A percentile compares a stretch with the other conserved stretches of the same genome.
These are phyloP conservation scores for Myotis yumanensis DNA, from an alignment of 2,113 vertebrate genomes.

Conservation along the genomic window DNA sequence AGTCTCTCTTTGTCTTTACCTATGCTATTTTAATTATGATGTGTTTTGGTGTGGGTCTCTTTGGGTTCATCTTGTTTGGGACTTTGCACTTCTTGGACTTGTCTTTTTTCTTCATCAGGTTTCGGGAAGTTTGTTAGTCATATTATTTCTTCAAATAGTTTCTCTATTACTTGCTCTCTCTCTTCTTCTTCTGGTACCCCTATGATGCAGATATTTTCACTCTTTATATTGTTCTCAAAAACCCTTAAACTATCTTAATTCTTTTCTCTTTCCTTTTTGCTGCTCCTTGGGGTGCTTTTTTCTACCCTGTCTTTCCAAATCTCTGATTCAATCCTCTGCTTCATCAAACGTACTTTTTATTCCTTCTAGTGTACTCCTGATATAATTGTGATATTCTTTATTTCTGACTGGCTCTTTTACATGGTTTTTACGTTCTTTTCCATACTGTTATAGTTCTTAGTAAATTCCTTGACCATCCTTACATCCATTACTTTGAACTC, in stretches of 20 bases:
- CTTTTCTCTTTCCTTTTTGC: background rate
- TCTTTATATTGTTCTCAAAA: background rate
- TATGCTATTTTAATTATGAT: too few relatives aligned
- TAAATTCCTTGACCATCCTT: background rate
- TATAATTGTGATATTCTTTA: background rate
- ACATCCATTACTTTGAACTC: background rate
- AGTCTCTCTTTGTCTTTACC: too few relatives aligned
- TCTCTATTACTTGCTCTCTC: background rate
- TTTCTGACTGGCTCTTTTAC: background rate
- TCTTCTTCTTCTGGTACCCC: background rate
- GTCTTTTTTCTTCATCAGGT: background rate
- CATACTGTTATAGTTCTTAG: background rate
- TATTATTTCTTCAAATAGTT: background rate
- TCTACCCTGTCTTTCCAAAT: background rate
- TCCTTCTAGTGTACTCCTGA: background rate
- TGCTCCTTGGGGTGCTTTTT: background rate
- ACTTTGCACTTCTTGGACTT: too few relatives aligned
- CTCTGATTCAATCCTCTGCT: background rate
- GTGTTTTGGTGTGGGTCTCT: too few relatives aligned
- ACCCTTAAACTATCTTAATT: background rate
- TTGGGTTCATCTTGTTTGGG: too few relatives aligned
- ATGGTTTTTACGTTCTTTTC: background rate
- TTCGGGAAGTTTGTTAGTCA: background rate
- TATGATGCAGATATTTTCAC: background rate
- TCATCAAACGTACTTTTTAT: background rate